Percentiles rank a stretch among this genome's conserved stretches.
Conservation (phyloP, 1,140 invertebrate genomes). For the Drosophila nebulosa region DNA sequence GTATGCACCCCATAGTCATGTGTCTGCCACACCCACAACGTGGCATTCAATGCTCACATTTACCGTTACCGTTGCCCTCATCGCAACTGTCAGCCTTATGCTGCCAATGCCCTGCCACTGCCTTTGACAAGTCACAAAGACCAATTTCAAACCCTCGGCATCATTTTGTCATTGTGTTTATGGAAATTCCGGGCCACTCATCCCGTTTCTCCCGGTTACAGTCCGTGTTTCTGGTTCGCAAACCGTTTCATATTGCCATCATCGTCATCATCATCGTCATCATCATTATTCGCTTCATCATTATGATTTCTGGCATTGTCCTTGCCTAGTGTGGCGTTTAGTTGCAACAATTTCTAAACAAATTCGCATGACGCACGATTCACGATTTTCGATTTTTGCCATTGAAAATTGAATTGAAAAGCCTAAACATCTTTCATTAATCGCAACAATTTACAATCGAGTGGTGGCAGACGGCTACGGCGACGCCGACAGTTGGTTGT, state of each 20-base stretch:
- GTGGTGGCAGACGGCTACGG: neutral
- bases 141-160: slow-evolving; percentile 42
- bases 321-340: slow-evolving; percentile 50
- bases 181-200: slow-evolving; percentile 55
- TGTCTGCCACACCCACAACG: slow-evolving; percentile 1
- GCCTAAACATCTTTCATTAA: slow-evolving; percentile 38
- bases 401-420: slow-evolving; percentile 3
- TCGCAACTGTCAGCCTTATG: slow-evolving; percentile 34
- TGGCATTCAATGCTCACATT: slow-evolving; percentile 19
- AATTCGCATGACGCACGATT: slow-evolving; percentile 48
- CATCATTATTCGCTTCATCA: neutral
- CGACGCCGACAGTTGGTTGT: slow-evolving; percentile 10
- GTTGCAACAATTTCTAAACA: slow-evolving; percentile 64
- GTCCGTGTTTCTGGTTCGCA: neutral
- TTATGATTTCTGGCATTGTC: too few species aligned
- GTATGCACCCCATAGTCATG: slow-evolving; percentile 66
- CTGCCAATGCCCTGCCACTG: slow-evolving; percentile 30
- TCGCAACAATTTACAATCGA: slow-evolving; percentile 18
- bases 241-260: slow-evolving; percentile 1
- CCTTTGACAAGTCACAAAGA: slow-evolving; percentile 30
- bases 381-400: slow-evolving; percentile 33
- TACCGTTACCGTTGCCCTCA: slow-evolving; percentile 20
- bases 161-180: slow-evolving; percentile 69
- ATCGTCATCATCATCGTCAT: neutral
- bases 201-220: neutral